phyloP scores from a whole-genome alignment of 2,113 vertebrate genomes.

The Thunnus thynnus region DNA sequence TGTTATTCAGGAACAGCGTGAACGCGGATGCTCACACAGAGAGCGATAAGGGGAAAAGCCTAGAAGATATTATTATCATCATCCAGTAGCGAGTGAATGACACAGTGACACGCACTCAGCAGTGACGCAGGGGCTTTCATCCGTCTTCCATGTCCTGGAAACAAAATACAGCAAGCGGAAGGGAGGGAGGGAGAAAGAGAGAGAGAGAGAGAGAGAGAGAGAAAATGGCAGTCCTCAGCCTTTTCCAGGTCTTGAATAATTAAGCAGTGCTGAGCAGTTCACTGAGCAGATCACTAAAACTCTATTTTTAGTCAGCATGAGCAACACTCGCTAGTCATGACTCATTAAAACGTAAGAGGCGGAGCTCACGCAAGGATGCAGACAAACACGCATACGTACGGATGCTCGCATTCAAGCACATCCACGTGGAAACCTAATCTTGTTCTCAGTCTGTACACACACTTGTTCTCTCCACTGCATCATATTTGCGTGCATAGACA shows the following conservation, averaged over 20 bases:
- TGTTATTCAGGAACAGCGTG: slow-evolving; percentile 50
- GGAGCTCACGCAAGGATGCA: slow-evolving; percentile 11
- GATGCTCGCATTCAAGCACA: slow-evolving; percentile 2
- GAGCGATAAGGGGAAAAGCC: slow-evolving; percentile 53
- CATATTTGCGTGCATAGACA: not conserved
- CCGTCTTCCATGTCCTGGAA: slow-evolving; percentile 61
- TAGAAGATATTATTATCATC: slow-evolving; percentile 59
- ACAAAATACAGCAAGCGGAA: slow-evolving; percentile 36
- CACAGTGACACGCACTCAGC: slow-evolving; percentile 72
- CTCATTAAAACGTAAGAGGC: slow-evolving; percentile 53
- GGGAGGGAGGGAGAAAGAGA: not conserved
- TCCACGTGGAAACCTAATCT: not conserved
- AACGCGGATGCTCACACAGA: slow-evolving; percentile 11
- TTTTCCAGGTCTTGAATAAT: slow-evolving; percentile 83
- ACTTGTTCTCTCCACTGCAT: slow-evolving; percentile 9
- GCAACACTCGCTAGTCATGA: slow-evolving; percentile 61
- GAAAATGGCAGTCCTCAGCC: slow-evolving; percentile 61
- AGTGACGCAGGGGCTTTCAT: slow-evolving; percentile 73
- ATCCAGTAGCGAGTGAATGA: slow-evolving; percentile 59
- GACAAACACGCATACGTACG: slow-evolving; percentile 28
- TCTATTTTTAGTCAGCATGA: slow-evolving; percentile 75
- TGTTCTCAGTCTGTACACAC: not conserved
- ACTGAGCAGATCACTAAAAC: slow-evolving; percentile 70
- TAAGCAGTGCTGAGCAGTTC: slow-evolving; percentile 77
- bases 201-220: slow-evolving; percentile 4